Evolutionary conservation across 1,140 invertebrate genomes (phyloP), one percentile per base, ranked within the genome.

Genomic region (Kradibia gibbosae): DNA sequence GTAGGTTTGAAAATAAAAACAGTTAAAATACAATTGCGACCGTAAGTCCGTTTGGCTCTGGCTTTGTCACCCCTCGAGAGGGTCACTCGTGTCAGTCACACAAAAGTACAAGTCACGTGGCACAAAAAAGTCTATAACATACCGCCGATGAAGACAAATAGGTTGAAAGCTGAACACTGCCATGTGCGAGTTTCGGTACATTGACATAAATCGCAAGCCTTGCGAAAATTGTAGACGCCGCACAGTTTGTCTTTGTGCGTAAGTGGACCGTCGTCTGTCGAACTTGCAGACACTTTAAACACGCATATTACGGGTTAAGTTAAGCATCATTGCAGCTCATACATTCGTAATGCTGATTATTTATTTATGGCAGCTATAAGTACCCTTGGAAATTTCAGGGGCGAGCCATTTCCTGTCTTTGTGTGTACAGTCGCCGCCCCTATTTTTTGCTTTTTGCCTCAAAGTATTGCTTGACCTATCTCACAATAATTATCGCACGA

Each of bases 341-440:
- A 80, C 72, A 82, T 83, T 82, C 70, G 74, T 87, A 85, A 82
- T 82, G 81, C 76, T 72, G 60, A 75, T 80, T 85, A 87, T 87
- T 87, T 86, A 87, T 87, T 88, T 87, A 85, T 87, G 84, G 84
- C 78, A 72, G 81, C 72, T 84, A 81, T 86, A 87, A 80, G 84
- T 87, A 83, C 83, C 86, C 86, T 87, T 87, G 87, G 76, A 80
- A 83, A 85, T 86, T 88, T 86, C 83, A 86, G 81, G 86, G 85
- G 83, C 86, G 83, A 85, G 76, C 65, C 55, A 45, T 65, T 60
- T 62, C 15, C 42, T 48, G 1, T 34, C 31, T 55, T 55, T 22
- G 25, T 8, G 36, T 72, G 39, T 45, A 60, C 3, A 71, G 20
- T 17, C n/a, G 22, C 39, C 34, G 22, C 36, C 34, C 22, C 36